Evolutionary conservation across 2,797 vertebrate species (phyloP).

Genomic region (Euphonia xanthogaster): DNA sequence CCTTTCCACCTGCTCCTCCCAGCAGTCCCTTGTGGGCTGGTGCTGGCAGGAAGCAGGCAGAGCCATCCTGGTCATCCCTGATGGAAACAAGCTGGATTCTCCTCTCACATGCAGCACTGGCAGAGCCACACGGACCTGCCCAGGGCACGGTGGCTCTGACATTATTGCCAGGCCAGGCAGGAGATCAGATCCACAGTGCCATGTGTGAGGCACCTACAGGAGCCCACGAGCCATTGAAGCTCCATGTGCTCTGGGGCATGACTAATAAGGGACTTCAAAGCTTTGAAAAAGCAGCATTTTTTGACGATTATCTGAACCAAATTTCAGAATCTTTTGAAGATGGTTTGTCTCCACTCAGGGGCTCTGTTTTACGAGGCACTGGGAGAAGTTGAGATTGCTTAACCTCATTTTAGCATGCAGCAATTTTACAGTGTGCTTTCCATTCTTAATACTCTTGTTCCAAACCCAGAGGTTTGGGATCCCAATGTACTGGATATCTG

Average conservation of each 20-base stretch:
- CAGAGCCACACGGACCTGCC: not conserved
- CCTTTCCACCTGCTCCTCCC: not conserved
- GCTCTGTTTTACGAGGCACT: not conserved
- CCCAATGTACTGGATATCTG: not conserved
- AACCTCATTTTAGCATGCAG: not conserved
- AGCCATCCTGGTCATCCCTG: not conserved
- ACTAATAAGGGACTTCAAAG: constrained; percentile 27
- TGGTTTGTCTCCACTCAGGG: not conserved
- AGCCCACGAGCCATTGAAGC: not conserved
- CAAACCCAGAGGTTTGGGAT: not conserved
- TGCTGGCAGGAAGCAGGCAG: not conserved
- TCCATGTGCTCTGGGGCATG: not conserved
- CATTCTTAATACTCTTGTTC: not conserved
- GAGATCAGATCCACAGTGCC: accelerated
- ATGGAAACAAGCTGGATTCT: not conserved
- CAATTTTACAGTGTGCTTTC: not conserved
- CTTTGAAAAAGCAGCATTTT: constrained; percentile 1
- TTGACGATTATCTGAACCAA: not conserved
- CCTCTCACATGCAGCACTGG: accelerated
- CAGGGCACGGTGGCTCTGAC: accelerated
- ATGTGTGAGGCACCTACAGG: not conserved
- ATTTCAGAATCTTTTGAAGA: constrained; percentile 44
- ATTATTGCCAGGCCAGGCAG: not conserved
- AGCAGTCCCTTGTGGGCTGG: accelerated
- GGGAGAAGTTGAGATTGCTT: not conserved